phyloP scores from a whole-genome alignment of 2,797 vertebrate species.

The Margarornis squamiger region DNA sequence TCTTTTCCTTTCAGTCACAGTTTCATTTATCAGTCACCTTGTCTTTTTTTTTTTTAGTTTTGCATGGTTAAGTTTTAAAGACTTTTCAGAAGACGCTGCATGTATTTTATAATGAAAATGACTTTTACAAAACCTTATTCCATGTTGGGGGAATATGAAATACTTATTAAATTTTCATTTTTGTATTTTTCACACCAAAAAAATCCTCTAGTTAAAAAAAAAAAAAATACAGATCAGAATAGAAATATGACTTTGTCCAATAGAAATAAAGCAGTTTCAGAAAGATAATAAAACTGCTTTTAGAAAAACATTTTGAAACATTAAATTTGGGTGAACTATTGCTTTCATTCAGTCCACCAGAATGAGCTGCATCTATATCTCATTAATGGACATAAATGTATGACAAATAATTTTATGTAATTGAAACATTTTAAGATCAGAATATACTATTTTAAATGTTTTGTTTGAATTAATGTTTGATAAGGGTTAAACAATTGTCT shows the following conservation, averaged over 20 bases:
- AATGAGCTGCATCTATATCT: not conserved
- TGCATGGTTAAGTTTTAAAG: not conserved
- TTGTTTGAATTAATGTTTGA: not conserved
- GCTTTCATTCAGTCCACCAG: not conserved
- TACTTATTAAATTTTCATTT: not conserved
- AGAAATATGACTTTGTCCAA: not conserved
- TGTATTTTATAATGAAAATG: not conserved
- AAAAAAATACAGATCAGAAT: too few relatives aligned
- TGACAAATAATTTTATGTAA: not conserved
- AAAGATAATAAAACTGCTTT: not conserved
- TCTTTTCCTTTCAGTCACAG: not conserved
- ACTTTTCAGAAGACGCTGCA: not conserved
- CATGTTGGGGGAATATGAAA: not conserved
- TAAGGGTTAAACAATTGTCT: not conserved
- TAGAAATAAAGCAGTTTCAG: not conserved
- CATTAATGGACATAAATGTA: not conserved
- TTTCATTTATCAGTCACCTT: not conserved
- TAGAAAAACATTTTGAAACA: not conserved
- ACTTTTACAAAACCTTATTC: not conserved
- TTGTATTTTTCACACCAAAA: not conserved
- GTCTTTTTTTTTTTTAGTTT: not conserved
- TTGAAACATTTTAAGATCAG: not conserved
- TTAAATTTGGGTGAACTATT: not conserved
- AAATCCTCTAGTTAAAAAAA: fast-evolving
- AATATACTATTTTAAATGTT: not conserved